A percentile compares a stretch with the other conserved stretches of the same genome.
Evolutionary conservation across 2,113 vertebrate genomes (phyloP).

Genomic region (Takifugu flavidus): DNA sequence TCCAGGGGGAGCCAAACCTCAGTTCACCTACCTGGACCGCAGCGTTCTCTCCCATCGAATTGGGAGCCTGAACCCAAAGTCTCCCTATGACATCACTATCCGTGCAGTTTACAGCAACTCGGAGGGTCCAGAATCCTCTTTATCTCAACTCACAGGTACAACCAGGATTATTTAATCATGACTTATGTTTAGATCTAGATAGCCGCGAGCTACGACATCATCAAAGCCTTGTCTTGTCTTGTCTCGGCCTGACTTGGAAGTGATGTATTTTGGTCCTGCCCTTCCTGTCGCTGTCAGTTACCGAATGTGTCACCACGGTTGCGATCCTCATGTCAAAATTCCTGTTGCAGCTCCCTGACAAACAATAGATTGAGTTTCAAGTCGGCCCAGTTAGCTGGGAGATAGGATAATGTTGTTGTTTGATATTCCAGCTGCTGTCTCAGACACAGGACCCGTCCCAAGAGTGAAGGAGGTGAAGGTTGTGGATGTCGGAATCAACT

Average conservation of each 20-base stretch:
- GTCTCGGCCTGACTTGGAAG: conserved; percentile 44
- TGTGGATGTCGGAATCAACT: conserved; percentile 68
- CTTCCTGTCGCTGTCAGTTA: conserved; percentile 50
- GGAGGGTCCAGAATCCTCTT: conserved; percentile 79
- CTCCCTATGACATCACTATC: conserved; percentile 75
- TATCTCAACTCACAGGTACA: conserved; percentile 82
- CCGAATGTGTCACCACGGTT: conserved; percentile 32
- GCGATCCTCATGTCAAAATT: conserved; percentile 45
- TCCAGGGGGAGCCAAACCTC: conserved; percentile 58
- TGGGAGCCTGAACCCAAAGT: conserved; percentile 69
- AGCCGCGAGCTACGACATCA: conserved; percentile 21
- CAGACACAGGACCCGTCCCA: conserved; percentile 66
- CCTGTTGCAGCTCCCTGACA: conserved; percentile 19
- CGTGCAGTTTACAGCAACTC: conserved; percentile 76
- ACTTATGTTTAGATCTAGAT: conserved; percentile 32
- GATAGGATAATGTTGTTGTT: conserved; percentile 1
- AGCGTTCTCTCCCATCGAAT: conserved; percentile 69
- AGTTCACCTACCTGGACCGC: conserved; percentile 74
- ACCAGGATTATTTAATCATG: too few relatives aligned
- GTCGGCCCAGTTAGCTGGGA: not conserved
- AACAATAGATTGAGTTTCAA: conserved; percentile 15
- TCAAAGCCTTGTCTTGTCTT: conserved; percentile 24
- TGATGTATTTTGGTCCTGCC: conserved; percentile 61
- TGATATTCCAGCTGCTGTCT: conserved; percentile 48
- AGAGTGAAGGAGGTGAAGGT: conserved; percentile 77